These are phyloP conservation scores for Sesia bembeciformis DNA, from an alignment of 2,888 invertebrate species.

Conservation along the genomic window DNA sequence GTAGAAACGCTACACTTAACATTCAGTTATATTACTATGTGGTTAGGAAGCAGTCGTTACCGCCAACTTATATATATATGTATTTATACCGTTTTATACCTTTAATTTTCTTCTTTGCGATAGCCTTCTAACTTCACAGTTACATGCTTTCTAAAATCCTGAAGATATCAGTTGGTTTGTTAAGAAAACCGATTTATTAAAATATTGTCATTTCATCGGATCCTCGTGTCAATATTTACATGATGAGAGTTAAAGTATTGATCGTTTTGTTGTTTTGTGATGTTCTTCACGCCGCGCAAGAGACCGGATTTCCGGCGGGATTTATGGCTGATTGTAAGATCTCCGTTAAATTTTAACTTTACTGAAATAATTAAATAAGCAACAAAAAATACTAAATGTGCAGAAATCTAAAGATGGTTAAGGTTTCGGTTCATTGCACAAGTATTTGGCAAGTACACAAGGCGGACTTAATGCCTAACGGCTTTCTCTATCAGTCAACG, in stretches of 20 bases:
- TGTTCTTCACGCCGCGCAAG: not conserved
- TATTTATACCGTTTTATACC: too few species aligned
- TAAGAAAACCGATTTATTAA: not conserved
- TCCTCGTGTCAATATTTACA: not conserved
- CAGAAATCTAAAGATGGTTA: too few species aligned
- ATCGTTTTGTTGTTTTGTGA: not conserved
- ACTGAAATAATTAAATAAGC: too few species aligned
- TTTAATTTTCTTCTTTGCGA: too few species aligned
- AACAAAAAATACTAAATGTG: too few species aligned
- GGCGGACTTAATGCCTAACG: too few species aligned
- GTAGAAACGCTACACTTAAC: not conserved
- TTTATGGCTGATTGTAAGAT: constrained; percentile 53
- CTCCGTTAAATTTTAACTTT: not conserved
- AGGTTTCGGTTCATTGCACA: too few species aligned
- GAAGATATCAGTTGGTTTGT: too few species aligned
- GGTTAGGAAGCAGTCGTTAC: not conserved
- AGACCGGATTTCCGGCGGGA: constrained; percentile 31
- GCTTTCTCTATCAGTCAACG: too few species aligned
- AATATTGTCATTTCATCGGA: not conserved
- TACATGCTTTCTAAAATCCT: too few species aligned
- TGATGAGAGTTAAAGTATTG: not conserved
- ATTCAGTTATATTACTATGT: not conserved
- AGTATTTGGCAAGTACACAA: too few species aligned
- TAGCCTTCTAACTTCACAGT: too few species aligned
- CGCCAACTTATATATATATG: not conserved